phyloP scores from a whole-genome alignment of 2,113 vertebrate species.

The Chaetura pelagica region DNA sequence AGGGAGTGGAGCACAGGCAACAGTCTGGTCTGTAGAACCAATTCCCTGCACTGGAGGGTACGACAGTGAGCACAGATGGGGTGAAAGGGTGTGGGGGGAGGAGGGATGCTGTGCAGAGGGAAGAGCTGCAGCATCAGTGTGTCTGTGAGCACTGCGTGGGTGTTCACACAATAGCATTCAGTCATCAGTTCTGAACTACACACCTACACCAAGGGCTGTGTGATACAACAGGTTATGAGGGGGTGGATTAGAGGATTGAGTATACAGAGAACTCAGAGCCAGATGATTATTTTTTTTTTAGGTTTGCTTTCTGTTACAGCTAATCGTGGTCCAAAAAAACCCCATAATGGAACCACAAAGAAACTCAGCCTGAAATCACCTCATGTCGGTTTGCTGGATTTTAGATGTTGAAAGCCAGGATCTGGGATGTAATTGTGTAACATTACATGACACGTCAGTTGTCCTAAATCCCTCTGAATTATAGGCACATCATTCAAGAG shows the following conservation, averaged over 20 bases:
- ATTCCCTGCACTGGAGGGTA: not conserved
- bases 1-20: not conserved
- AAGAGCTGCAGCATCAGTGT: not conserved
- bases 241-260: conserved; percentile 51
- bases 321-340: not conserved
- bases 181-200: conserved; percentile 29
- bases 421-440: conserved; percentile 55
- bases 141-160: not conserved
- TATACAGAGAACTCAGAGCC: not conserved
- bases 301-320: conserved; percentile 9
- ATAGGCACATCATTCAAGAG: not conserved
- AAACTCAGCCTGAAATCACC: conserved; percentile 24
- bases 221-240: conserved; percentile 45
- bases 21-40: not conserved
- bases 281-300: not conserved
- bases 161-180: conserved; percentile 25
- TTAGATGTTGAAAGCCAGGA: conserved; percentile 52
- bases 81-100: not conserved
- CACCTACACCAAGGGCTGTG: conserved; percentile 57
- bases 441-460: conserved; percentile 55
- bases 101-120: not conserved
- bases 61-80: not conserved
- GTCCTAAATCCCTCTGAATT: conserved; percentile 62
- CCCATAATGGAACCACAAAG: conserved; percentile 8
- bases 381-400: not conserved